A percentile compares a stretch with the other conserved stretches of the same genome.
Conservation (phyloP, 2,888 invertebrate genomes). For the Anoncus sp. region DNA sequence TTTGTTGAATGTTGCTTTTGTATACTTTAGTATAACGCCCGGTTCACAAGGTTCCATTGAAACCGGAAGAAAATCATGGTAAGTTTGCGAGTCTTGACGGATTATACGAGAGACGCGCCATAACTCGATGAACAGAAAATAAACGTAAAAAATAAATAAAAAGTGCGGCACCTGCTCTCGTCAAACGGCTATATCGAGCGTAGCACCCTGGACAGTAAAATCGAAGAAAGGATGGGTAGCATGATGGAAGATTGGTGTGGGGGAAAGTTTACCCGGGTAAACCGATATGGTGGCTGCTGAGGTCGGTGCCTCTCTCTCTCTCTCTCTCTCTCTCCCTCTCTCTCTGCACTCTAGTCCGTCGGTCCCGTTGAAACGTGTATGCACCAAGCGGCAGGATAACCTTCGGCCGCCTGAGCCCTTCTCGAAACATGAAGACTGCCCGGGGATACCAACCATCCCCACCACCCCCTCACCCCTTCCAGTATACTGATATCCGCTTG, state of each 20-base stretch:
- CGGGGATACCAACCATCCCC: conserved; percentile 31
- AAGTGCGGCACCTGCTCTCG: conserved; percentile 21
- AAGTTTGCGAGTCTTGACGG: background rate
- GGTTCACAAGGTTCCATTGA: background rate
- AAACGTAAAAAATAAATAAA: conserved; percentile 8
- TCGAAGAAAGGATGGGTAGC: conserved; percentile 32
- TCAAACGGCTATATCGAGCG: conserved; percentile 1
- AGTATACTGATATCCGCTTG: conserved; percentile 75
- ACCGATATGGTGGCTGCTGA: conserved; percentile 64
- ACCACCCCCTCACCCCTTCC: no score
- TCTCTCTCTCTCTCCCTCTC: background rate
- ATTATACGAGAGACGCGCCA: background rate
- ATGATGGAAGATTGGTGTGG: conserved; percentile 22
- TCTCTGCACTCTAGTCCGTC: conserved; percentile 53
- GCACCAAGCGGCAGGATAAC: conserved; percentile 41
- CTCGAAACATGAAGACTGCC: conserved; percentile 70
- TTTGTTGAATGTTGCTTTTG: no score
- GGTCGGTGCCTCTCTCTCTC: conserved; percentile 2
- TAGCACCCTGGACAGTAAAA: conserved; percentile 6
- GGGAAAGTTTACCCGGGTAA: conserved; percentile 66
- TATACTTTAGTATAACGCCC: no score
- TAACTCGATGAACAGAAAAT: background rate
- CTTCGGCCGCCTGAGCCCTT: conserved; percentile 65
- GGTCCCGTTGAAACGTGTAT: conserved; percentile 39
- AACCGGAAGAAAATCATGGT: background rate